These are phyloP conservation scores for Zeugodacus cucurbitae DNA, from an alignment of 1,140 invertebrate species.

Conservation along the genomic window DNA sequence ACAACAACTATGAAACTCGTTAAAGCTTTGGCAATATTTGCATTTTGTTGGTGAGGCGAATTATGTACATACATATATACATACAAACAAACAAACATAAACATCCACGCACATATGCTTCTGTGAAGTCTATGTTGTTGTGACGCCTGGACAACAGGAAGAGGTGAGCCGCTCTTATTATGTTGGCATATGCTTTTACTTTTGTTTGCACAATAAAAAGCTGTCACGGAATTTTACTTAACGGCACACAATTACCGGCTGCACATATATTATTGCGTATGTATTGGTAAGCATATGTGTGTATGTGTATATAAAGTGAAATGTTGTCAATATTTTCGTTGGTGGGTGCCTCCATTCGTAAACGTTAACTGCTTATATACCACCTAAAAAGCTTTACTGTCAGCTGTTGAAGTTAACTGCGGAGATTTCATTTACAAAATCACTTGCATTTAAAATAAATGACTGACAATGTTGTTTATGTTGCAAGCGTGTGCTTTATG, in stretches of 20 bases:
- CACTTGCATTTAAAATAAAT: background rate
- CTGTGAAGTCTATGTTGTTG: background rate
- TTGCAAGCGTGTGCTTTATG: background rate
- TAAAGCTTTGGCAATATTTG: background rate
- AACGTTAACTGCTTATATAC: background rate
- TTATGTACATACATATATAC: background rate
- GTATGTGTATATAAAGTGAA: background rate
- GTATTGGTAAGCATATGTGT: background rate
- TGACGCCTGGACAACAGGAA: background rate
- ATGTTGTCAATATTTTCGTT: background rate
- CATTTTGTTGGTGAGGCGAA: background rate
- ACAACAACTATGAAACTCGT: background rate
- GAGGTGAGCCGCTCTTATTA: background rate
- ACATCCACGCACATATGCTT: background rate
- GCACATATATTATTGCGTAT: background rate
- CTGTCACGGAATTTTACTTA: constrained; percentile 5
- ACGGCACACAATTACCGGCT: background rate
- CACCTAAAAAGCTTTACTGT: background rate
- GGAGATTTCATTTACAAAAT: background rate
- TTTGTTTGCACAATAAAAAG: constrained; percentile 15
- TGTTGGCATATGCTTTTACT: background rate
- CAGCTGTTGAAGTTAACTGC: background rate
- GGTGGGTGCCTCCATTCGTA: too few species aligned
- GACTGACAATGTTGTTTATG: background rate
- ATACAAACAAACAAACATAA: background rate